These are phyloP conservation scores for Prolemur simus DNA, from an alignment of 2,113 vertebrate genomes.

Conservation along the genomic window DNA sequence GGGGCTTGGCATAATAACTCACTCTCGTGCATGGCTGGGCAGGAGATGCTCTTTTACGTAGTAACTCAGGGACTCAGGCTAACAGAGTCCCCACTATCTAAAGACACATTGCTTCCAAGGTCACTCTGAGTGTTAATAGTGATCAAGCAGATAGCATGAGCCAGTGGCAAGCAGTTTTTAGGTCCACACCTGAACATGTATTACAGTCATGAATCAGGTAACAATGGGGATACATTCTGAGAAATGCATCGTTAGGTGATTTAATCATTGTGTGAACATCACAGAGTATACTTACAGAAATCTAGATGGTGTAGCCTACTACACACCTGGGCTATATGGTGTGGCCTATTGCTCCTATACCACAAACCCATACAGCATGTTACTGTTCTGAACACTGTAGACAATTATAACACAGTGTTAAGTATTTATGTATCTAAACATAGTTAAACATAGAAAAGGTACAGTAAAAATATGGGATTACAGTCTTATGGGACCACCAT, in stretches of 20 bases:
- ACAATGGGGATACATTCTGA: neutral
- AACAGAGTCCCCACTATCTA: neutral
- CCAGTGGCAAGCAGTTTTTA: neutral
- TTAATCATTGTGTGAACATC: neutral
- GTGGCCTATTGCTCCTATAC: neutral
- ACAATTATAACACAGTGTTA: neutral
- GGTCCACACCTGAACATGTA: neutral
- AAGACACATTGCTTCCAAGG: neutral
- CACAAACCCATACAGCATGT: neutral
- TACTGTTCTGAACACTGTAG: neutral
- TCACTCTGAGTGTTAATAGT: neutral
- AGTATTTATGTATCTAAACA: neutral
- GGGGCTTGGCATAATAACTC: neutral
- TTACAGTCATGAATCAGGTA: neutral
- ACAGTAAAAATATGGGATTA: neutral
- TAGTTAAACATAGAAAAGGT: neutral
- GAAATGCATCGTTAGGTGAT: neutral
- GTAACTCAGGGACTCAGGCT: neutral
- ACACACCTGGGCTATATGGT: neutral
- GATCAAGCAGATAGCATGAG: neutral
- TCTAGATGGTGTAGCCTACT: neutral
- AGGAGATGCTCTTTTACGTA: neutral
- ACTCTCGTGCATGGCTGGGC: neutral
- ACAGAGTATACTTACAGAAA: neutral
- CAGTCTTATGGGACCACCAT: neutral